Percentiles rank a stretch among this genome's conserved stretches.
Conservation (phyloP, 2,888 invertebrate genomes). For the Conistra vaccinii region DNA sequence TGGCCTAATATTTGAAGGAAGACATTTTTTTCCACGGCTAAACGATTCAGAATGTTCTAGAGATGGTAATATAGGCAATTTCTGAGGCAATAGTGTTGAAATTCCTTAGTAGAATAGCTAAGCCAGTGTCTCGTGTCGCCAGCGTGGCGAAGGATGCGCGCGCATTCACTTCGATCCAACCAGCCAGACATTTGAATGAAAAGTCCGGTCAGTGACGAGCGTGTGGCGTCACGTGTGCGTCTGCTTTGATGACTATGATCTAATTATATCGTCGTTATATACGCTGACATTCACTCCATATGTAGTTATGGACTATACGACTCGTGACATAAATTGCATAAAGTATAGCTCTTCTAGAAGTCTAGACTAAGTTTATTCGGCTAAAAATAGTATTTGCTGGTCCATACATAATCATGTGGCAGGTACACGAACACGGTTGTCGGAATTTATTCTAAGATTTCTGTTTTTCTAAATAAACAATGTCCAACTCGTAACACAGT, state of each 20-base stretch:
- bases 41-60: conserved; percentile 17
- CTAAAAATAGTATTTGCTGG: conserved; percentile 5
- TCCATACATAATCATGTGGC: not conserved
- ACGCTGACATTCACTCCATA: conserved; percentile 40
- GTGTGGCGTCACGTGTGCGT: conserved; percentile 72
- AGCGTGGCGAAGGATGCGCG: conserved; percentile 79
- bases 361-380: not conserved
- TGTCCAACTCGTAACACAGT: conserved; percentile 2
- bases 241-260: conserved; percentile 55
- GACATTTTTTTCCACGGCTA: not conserved
- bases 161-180: conserved; percentile 86
- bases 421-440: not conserved
- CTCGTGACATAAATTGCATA: conserved; percentile 33
- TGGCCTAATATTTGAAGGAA: conserved; percentile 2
- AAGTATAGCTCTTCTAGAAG: not conserved
- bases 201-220: conserved; percentile 79
- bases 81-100: conserved; percentile 47
- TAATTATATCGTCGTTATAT: conserved; percentile 43
- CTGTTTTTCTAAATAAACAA: conserved; percentile 5
- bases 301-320: conserved; percentile 18
- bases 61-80: conserved; percentile 38
- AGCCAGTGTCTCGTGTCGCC: conserved; percentile 69
- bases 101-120: conserved; percentile 69
- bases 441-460: not conserved
- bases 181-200: conserved; percentile 83